These are phyloP conservation scores for Capreolus pygargus DNA, from an alignment of 2,113 vertebrate species.

Conservation along the genomic window DNA sequence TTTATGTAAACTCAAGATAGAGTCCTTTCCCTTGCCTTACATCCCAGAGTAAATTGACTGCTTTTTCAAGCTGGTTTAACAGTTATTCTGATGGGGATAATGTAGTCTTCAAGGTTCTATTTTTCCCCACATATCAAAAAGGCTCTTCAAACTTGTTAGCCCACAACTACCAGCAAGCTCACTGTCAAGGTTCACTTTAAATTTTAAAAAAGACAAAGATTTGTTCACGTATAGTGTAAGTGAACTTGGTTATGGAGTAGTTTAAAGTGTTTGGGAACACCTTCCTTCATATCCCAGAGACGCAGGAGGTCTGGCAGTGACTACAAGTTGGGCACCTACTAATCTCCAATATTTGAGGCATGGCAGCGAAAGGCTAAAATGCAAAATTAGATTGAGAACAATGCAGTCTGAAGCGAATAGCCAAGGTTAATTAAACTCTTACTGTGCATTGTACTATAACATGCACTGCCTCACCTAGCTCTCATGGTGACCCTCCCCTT, in stretches of 20 bases:
- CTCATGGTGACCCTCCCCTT: neutral
- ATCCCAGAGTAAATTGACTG: neutral
- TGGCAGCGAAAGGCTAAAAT: neutral
- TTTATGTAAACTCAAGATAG: neutral
- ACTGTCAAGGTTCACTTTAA: neutral
- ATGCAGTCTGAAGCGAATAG: neutral
- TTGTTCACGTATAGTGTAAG: neutral
- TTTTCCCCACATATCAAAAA: neutral
- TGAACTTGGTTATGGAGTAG: neutral
- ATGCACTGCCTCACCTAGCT: no score
- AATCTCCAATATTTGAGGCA: neutral
- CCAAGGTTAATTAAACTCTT: neutral
- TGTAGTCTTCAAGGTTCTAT: neutral
- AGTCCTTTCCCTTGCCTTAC: neutral
- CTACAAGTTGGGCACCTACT: neutral
- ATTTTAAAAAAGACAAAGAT: neutral
- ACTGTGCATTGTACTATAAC: neutral
- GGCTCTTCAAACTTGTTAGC: neutral
- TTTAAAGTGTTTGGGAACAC: neutral
- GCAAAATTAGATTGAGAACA: neutral
- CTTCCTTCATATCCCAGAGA: neutral
- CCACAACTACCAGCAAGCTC: neutral
- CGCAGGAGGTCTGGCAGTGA: neutral
- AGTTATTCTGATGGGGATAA: neutral
- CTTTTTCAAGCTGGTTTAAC: slow-evolving; percentile 12